phyloP scores from a whole-genome alignment of 2,888 invertebrate genomes.

The Axea sp. region DNA sequence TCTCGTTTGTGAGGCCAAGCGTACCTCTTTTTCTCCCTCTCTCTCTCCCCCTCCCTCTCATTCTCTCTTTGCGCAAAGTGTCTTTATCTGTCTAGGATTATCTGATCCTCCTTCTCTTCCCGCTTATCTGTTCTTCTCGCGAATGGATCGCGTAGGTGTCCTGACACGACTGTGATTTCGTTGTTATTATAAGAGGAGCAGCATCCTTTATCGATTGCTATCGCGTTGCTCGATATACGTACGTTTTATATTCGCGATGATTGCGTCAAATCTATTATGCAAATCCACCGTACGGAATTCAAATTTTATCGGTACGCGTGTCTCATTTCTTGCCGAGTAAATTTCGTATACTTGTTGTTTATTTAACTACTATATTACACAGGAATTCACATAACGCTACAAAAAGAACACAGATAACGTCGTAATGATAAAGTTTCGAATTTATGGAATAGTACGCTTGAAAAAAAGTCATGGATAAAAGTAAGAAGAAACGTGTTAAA shows the following conservation, averaged over 20 bases:
- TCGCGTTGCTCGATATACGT: constrained; percentile 47
- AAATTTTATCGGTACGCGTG: constrained; percentile 32
- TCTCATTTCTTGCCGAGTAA: constrained; percentile 32
- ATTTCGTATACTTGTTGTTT: constrained; percentile 37
- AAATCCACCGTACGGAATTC: constrained; percentile 37
- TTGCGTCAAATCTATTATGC: constrained; percentile 54
- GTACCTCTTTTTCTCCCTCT: no score
- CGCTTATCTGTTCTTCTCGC: constrained; percentile 46
- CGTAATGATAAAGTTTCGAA: constrained; percentile 30
- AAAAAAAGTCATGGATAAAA: constrained; percentile 7
- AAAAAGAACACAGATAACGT: constrained; percentile 32
- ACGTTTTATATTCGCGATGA: constrained; percentile 49
- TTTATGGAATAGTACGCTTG: constrained; percentile 18
- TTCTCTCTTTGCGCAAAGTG: constrained; percentile 20
- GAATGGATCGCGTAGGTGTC: constrained; percentile 55
- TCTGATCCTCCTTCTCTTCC: constrained; percentile 43
- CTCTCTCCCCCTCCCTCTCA: no score
- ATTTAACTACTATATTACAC: constrained; percentile 50
- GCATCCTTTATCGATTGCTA: constrained; percentile 57
- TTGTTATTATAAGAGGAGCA: constrained; percentile 57
- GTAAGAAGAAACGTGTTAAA: constrained; percentile 16
- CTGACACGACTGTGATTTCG: constrained; percentile 57
- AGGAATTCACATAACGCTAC: constrained; percentile 17
- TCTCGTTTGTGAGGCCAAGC: constrained; percentile 47
- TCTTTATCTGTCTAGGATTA: constrained; percentile 59